Base-by-base conservation (phyloP, 2,888 invertebrate species). In the Heliothis peltigera region DNA sequence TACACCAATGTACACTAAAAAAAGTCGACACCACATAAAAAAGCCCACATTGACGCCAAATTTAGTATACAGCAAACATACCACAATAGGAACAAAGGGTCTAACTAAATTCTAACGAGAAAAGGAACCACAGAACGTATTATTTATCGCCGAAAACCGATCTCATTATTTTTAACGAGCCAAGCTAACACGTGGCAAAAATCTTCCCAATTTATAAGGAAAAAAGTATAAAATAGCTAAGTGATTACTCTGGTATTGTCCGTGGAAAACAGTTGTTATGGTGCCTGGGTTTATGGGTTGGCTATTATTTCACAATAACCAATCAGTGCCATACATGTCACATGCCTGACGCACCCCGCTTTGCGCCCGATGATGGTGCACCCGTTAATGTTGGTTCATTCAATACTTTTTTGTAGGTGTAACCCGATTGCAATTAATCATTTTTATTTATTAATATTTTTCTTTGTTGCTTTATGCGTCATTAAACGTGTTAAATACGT, bases 121-220 rank as follows among this genome's bases (percentile, higher is more conserved):
- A 81, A 83, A 76, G 79, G 77, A 76, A 79, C 80, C 78, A 64
- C 70, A 67, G 82, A 87, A 84, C 82, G 84, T 85, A 85, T 88
- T 88, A 89, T 90, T 89, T 90, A 88, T 89, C 83, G 85, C 83
- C 84, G 58, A 85, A 84, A 87, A 87, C 83, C 85, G 85, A 85
- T 85, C 90, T 92, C 93, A 92, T 94, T 94, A 94, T 93, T 93
- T 94, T 92, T 94, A 93, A 94, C 93, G 90, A 93, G 88, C 82
- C 67, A 69, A 80, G 74, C 73, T 79, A 85, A 84, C 86, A 83
- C 84, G 88, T 88, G 88, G 86, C 90, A 91, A 90, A 91, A 92
- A 90, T 89, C 87, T 88, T 86, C 82, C 87, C 91, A 92, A 90
- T 92, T 91, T 92, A 87, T 86, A 79, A 87, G 85, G 86, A 88